Base-by-base conservation (phyloP, 2,797 vertebrate species). In the Lates japonicus region DNA sequence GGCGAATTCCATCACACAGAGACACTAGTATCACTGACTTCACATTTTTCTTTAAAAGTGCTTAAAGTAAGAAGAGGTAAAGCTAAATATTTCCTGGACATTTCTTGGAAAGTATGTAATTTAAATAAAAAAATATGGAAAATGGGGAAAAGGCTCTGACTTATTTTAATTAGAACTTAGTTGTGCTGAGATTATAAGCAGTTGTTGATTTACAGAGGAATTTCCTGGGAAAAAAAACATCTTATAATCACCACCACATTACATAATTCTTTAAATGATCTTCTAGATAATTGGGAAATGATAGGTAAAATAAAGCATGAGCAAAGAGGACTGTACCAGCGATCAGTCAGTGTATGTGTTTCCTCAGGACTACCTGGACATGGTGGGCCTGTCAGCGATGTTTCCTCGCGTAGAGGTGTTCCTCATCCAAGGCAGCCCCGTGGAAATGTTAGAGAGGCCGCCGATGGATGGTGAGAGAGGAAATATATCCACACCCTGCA, bases 351-450 rank as follows among this genome's bases (percentile, higher is more conserved):
- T 68, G 52, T 39, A 0, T 75, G 20, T 75, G 57, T 83, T 68
- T 82, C 65, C 57, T 46, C 80, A 97, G 96, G 96, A 96, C 82
- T 96, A 96, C 86, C 88, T 97, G 80, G 96, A 97, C 90, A 90
- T 93, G 84, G 85, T 95, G 75, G 96, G 96, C 25, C 85, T 97
- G 71, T 97, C 96, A 0, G 79, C 82, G 4, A 91, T 96, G 86
- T 97, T 96, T 83, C 96, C 96, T 62, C 95, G 96, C 37, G 96
- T 97, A 3, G 96, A 97, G 79, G 95, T 97, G 77, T 97, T 95
- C 79, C 94, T 97, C 41, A 97, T 97, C 82, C 95, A 97, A 74
- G 95, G 95, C 58, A 96, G 95, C 72, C 95, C 96, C 3, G 94
- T 96, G 75, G 96, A 97, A 57, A 96, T 97, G 96, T 82, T 97